Percentiles rank a stretch among this genome's conserved stretches.
Evolutionary conservation across 2,797 vertebrate species (phyloP).

Genomic region (Danio jaintianensis): DNA sequence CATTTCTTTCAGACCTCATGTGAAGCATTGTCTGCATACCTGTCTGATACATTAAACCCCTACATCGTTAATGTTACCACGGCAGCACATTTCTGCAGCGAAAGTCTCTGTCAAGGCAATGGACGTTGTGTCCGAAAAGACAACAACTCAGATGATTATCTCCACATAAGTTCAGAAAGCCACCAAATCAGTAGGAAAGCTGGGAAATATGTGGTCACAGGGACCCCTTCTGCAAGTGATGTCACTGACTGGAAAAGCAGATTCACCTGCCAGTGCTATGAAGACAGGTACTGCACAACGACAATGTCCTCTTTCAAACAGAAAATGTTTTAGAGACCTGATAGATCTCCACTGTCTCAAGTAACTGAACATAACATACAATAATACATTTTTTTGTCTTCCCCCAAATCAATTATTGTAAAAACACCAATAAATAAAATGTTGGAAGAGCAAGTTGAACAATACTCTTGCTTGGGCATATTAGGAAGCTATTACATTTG

Average conservation of each 20-base stretch:
- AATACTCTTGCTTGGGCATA: too few relatives aligned
- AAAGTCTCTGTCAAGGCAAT: conserved; percentile 73
- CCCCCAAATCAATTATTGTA: too few relatives aligned
- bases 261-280: conserved; percentile 56
- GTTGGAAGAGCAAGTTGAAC: too few relatives aligned
- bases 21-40: conserved; percentile 62
- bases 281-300: conserved; percentile 38
- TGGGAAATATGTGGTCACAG: conserved; percentile 44
- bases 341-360: not conserved
- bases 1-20: conserved; percentile 68
- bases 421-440: too few relatives aligned
- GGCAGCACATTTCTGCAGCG: conserved; percentile 80
- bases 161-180: conserved; percentile 80
- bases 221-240: conserved; percentile 37
- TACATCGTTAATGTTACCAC: conserved; percentile 85
- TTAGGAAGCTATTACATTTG: too few relatives aligned
- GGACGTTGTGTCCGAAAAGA: conserved; percentile 81
- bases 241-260: conserved; percentile 41
- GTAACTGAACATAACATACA: not conserved
- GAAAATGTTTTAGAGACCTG: not conserved
- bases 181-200: conserved; percentile 70
- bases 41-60: conserved; percentile 74
- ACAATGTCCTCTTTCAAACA: not conserved
- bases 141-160: conserved; percentile 79
- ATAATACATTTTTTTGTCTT: not conserved